Conservation (phyloP, 2,797 vertebrate species). For the Acanthurus leucopareius region DNA sequence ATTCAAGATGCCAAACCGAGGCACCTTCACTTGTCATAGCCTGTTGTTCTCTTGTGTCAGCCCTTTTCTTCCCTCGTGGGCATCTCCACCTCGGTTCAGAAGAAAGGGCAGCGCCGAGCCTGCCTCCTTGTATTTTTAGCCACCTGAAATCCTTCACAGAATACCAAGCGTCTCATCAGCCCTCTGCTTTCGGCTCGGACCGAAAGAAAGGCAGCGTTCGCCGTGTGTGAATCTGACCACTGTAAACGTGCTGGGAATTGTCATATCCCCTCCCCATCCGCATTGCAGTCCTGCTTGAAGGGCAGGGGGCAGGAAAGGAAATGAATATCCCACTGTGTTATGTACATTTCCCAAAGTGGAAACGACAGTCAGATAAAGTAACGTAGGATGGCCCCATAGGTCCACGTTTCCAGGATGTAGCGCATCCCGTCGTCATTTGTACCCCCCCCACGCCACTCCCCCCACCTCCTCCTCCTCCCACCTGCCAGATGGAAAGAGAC, state of each 20-base stretch:
- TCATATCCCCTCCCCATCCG: conserved; percentile 65
- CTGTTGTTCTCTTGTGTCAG: conserved; percentile 35
- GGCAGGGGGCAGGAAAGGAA: conserved; percentile 62
- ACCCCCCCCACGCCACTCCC: neutral
- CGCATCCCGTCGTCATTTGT: conserved; percentile 67
- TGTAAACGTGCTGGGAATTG: conserved; percentile 77
- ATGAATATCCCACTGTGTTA: conserved; percentile 66
- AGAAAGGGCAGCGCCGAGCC: conserved; percentile 56
- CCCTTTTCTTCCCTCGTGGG: conserved; percentile 54
- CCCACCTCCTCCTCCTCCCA: conserved; percentile 34
- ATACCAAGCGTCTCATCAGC: conserved; percentile 73
- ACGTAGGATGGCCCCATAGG: conserved; percentile 38
- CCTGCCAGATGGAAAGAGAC: conserved; percentile 56
- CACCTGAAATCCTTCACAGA: conserved; percentile 69
- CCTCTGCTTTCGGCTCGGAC: conserved; percentile 36
- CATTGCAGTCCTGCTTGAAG: conserved; percentile 73
- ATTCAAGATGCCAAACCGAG: conserved; percentile 14
- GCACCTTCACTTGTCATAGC: conserved; percentile 54
- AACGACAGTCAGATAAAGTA: conserved; percentile 67
- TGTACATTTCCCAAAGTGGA: conserved; percentile 73
- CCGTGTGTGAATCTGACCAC: conserved; percentile 62
- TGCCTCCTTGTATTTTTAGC: conserved; percentile 77
- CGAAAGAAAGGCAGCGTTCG: conserved; percentile 28
- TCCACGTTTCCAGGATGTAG: conserved; percentile 68
- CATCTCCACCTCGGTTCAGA: conserved; percentile 61